Percentiles rank a stretch among this genome's conserved stretches.
Conservation (phyloP, 2,797 vertebrate species). For the Falco biarmicus region DNA sequence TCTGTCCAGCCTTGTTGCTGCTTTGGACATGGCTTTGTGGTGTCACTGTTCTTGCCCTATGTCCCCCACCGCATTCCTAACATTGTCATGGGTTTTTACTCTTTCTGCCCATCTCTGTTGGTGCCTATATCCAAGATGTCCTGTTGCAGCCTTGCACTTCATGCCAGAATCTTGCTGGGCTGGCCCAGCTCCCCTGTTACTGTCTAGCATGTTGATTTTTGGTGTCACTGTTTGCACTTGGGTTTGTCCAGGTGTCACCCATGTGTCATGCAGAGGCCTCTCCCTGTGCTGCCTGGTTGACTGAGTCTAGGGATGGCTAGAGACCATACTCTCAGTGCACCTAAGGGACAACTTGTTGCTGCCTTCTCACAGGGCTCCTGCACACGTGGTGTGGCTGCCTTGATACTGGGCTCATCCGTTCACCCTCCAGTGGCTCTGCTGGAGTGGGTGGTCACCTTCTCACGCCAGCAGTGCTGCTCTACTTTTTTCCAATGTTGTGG, state of each 20-base stretch:
- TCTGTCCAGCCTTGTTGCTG: neutral
- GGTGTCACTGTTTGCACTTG: neutral
- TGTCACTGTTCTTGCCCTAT: neutral
- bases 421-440: neutral
- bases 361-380: neutral
- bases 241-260: neutral
- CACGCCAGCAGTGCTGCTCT: neutral
- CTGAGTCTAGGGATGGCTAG: neutral
- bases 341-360: neutral
- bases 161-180: neutral
- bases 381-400: rapidly evolving
- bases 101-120: neutral
- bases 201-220: neutral
- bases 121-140: neutral
- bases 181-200: neutral
- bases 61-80: rapidly evolving
- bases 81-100: neutral
- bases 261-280: rapidly evolving
- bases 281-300: neutral
- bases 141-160: neutral
- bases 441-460: neutral
- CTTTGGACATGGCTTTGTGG: neutral
- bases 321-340: rapidly evolving
- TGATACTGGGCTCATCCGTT: neutral
- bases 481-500: neutral